These are phyloP conservation scores for Zaprionus davidi DNA, from an alignment of 1,140 invertebrate species.

Conservation along the genomic window DNA sequence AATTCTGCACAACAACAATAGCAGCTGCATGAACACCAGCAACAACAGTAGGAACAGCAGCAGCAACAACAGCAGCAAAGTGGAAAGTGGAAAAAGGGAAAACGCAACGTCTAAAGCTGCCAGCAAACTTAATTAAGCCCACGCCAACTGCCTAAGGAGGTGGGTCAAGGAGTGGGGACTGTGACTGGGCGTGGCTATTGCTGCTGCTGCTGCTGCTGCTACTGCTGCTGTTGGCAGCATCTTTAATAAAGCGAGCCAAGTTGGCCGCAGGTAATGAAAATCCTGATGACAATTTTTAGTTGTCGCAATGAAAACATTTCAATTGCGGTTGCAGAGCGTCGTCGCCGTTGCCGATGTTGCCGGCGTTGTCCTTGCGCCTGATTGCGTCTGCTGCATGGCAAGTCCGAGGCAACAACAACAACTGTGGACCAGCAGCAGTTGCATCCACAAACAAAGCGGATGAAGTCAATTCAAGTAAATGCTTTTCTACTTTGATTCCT, in stretches of 20 bases:
- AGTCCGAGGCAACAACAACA: not conserved
- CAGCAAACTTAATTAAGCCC: slow-evolving; percentile 76
- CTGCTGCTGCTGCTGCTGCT: not conserved
- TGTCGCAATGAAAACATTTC: slow-evolving; percentile 81
- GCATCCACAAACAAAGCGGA: slow-evolving; percentile 65
- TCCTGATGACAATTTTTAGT: slow-evolving; percentile 82
- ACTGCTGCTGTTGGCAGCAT: slow-evolving; percentile 37
- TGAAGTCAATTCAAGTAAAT: slow-evolving; percentile 77
- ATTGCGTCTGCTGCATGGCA: slow-evolving; percentile 43
- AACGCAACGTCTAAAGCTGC: slow-evolving; percentile 37
- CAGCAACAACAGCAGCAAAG: slow-evolving; percentile 6
- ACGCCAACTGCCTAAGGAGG: slow-evolving; percentile 64
- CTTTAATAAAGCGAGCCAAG: slow-evolving; percentile 77
- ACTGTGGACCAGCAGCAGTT: slow-evolving; percentile 15
- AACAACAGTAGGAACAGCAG: not conserved
- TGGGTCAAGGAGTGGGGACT: not conserved
- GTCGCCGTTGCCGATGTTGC: slow-evolving; percentile 51
- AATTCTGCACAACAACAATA: slow-evolving; percentile 37
- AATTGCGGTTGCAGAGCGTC: slow-evolving; percentile 73
- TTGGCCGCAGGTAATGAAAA: slow-evolving; percentile 81
- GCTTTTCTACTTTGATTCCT: slow-evolving; percentile 49
- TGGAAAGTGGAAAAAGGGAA: not conserved
- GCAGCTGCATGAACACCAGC: not conserved
- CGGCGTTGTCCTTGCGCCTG: slow-evolving; percentile 43
- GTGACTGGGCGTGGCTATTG: not conserved